Evolutionary conservation across 2,888 invertebrate species (phyloP).

Genomic region (Myopa tessellatipennis): DNA sequence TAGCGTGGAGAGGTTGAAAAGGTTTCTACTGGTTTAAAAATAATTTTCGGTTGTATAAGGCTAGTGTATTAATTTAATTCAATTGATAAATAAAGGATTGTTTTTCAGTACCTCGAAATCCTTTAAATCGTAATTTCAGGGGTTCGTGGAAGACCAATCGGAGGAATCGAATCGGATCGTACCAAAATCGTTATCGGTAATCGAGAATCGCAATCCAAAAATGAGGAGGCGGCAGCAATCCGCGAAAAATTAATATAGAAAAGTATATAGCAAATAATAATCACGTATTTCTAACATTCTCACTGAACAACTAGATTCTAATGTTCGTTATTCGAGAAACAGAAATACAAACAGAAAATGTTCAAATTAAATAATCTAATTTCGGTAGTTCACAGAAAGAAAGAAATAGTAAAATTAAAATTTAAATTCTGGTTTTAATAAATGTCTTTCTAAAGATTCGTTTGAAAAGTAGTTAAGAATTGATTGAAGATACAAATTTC

Average conservation of each 20-base stretch:
- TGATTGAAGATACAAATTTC: background rate
- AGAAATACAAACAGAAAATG: too few relatives aligned
- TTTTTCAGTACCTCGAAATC: slow-evolving; percentile 69
- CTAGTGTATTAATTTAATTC: slow-evolving; percentile 53
- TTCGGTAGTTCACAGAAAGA: background rate
- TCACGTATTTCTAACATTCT: slow-evolving; percentile 30
- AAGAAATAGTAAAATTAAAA: slow-evolving; percentile 22
- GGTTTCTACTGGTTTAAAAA: slow-evolving; percentile 44
- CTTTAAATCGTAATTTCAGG: slow-evolving; percentile 57
- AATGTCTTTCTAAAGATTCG: background rate
- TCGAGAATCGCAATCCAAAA: slow-evolving; percentile 45
- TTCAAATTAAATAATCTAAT: background rate
- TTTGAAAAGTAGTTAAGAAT: background rate
- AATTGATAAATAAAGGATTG: slow-evolving; percentile 57
- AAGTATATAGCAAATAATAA: slow-evolving; percentile 55
- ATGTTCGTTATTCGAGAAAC: too few relatives aligned
- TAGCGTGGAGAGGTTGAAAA: slow-evolving; percentile 44
- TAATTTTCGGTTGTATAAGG: slow-evolving; percentile 30
- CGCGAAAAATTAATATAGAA: slow-evolving; percentile 62
- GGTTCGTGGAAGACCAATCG: slow-evolving; percentile 61
- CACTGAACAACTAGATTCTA: background rate
- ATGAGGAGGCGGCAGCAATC: slow-evolving; percentile 64
- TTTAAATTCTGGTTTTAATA: too few relatives aligned
- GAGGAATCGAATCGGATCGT: slow-evolving; percentile 48
- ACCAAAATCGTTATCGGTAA: slow-evolving; percentile 29